Evolutionary conservation across 2,797 vertebrate species (phyloP), one percentile per base, ranked within the genome.

Genomic region (Malurus splendens): DNA sequence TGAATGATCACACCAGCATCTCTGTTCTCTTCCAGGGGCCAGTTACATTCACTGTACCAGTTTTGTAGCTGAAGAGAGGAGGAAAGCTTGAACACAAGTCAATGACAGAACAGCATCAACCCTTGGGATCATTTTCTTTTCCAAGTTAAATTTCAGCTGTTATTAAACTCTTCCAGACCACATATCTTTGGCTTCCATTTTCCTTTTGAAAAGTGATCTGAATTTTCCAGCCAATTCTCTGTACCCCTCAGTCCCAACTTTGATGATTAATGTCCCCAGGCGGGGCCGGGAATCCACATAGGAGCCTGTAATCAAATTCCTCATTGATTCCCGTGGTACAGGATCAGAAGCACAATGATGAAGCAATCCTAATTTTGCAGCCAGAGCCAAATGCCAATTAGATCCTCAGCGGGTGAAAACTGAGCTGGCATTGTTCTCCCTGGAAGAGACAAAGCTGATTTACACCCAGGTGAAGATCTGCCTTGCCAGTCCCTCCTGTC

Each of bases 361-460:
- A 94, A 93, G 39, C 85, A 92, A 90, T 89, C 85, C 77, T 82
- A 84, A 89, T 92, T 86, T 82, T 95, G 77, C 68, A 86, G 74
- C 74, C 70, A 57, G 70, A 89, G 87, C 93, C 94, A 94, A 94
- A 94, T 47, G 70, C 85, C 87, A 89, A 93, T 94, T 93, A 93
- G 85, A 82, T 86, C 87, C 77, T 77, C 89, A 90, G 92, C 0
- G 32, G 90, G 89, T 89, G 47, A 65, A 93, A 90, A 86, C 57
- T 18, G 44, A 92, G 78, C 57, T 93, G 94, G 93, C 86, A 86
- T 90, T 93, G 71, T 82, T 89, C 61, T 89, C 22, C 27, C 38
- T 94, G 86, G 89, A 93, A 87, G 47, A 89, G 60, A 79, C 42
- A 83, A 74, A 74, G 38, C 57, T 79, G 77, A 84, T 90, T 82